Percentiles rank a stretch among this genome's conserved stretches.
phyloP scores from a whole-genome alignment of 2,113 vertebrate species.

The Actinemys pallida region DNA sequence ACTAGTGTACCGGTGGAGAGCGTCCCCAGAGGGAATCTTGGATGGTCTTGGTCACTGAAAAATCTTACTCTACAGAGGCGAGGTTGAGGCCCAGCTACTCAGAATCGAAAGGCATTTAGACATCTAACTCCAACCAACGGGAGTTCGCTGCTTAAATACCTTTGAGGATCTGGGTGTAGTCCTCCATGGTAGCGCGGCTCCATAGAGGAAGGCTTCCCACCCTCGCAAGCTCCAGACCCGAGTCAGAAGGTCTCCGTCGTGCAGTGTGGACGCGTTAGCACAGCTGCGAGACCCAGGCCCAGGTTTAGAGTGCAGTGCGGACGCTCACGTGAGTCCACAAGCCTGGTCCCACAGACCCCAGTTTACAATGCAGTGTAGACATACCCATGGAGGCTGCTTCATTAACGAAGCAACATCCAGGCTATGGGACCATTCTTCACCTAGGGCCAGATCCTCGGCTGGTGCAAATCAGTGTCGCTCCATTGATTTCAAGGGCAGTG shows the following conservation, averaged over 20 bases:
- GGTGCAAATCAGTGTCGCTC: background rate
- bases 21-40: background rate
- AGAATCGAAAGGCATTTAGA: background rate
- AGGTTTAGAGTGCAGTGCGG: background rate
- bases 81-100: background rate
- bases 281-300: too few relatives aligned
- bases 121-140: background rate
- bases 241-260: background rate
- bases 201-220: background rate
- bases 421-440: background rate
- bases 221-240: background rate
- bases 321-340: background rate
- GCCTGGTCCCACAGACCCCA: background rate
- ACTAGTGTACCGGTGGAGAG: too few relatives aligned
- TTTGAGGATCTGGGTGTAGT: background rate
- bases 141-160: background rate
- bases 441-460: background rate
- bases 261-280: background rate
- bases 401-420: background rate
- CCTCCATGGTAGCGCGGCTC: fast-evolving
- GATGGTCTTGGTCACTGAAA: background rate
- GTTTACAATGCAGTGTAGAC: background rate
- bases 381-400: background rate
- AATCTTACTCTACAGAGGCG: background rate
- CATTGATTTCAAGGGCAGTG: background rate